phyloP scores from a whole-genome alignment of 2,888 invertebrate species.

The Iselma pallidipennis region DNA sequence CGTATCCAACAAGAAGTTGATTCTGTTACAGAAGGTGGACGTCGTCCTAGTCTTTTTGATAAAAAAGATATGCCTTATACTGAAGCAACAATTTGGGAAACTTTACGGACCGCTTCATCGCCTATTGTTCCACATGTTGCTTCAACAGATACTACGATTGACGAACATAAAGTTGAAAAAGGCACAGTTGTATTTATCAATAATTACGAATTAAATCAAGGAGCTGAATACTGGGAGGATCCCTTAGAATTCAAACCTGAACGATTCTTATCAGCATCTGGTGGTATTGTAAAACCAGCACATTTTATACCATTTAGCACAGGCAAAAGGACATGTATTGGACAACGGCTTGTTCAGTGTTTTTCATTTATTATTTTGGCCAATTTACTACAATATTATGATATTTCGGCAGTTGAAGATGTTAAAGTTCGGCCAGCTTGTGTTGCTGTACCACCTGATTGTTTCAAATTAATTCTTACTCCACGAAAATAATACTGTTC shows the following conservation, averaged over 20 bases:
- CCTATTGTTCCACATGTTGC: conserved; percentile 92
- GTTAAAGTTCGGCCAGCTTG: conserved; percentile 69
- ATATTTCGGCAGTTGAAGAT: conserved; percentile 63
- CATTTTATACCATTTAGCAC: conserved; percentile 86
- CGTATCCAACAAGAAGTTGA: conserved; percentile 74
- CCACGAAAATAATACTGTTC: conserved; percentile 50
- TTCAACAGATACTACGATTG: conserved; percentile 72
- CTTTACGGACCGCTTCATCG: conserved; percentile 77
- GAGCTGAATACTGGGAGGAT: conserved; percentile 72
- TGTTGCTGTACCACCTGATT: conserved; percentile 74
- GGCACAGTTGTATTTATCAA: conserved; percentile 84
- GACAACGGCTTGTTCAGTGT: conserved; percentile 77
- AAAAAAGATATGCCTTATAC: conserved; percentile 74
- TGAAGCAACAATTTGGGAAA: conserved; percentile 80
- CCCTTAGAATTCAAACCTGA: conserved; percentile 76
- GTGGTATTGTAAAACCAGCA: conserved; percentile 61
- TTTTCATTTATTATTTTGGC: conserved; percentile 76
- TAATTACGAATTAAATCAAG: conserved; percentile 79
- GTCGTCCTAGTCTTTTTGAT: conserved; percentile 68
- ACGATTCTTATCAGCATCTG: conserved; percentile 64
- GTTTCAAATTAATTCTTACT: conserved; percentile 66
- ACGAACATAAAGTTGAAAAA: conserved; percentile 72
- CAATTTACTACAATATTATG: conserved; percentile 71
- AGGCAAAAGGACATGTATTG: conserved; percentile 85
- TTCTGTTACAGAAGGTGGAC: conserved; percentile 58